Percentiles rank a stretch among this genome's conserved stretches.
phyloP scores from a whole-genome alignment of 2,797 vertebrate genomes.

The Tinamus major region DNA sequence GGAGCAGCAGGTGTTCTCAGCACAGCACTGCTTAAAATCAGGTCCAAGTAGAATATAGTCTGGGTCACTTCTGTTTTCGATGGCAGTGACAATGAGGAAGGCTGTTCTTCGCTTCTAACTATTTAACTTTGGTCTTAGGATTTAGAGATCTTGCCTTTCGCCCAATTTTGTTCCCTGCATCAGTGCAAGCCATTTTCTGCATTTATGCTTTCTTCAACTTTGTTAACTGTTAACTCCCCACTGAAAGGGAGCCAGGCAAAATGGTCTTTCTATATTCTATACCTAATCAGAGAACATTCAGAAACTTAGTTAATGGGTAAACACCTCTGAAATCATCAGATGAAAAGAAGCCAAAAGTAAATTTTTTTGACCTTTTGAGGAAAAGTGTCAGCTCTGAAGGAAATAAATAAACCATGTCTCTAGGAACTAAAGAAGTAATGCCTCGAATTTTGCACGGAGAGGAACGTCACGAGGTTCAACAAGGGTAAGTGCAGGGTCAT shows the following conservation, averaged over 20 bases:
- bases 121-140: background rate
- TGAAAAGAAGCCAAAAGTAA: background rate
- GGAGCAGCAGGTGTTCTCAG: background rate
- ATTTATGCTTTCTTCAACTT: background rate
- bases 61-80: background rate
- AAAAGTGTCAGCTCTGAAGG: background rate
- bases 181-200: background rate
- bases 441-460: background rate
- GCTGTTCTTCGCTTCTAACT: background rate
- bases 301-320: background rate
- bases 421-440: background rate
- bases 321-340: background rate
- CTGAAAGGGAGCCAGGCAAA: background rate
- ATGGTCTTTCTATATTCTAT: background rate
- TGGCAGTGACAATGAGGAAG: background rate
- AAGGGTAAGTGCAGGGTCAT: no score
- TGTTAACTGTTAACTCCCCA: background rate
- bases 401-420: background rate
- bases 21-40: background rate
- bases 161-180: rapidly evolving
- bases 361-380: background rate
- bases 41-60: background rate
- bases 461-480: no score
- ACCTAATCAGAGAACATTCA: background rate
- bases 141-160: background rate